These are phyloP conservation scores for Volucella inflata DNA, from an alignment of 2,888 invertebrate species.

Conservation along the genomic window DNA sequence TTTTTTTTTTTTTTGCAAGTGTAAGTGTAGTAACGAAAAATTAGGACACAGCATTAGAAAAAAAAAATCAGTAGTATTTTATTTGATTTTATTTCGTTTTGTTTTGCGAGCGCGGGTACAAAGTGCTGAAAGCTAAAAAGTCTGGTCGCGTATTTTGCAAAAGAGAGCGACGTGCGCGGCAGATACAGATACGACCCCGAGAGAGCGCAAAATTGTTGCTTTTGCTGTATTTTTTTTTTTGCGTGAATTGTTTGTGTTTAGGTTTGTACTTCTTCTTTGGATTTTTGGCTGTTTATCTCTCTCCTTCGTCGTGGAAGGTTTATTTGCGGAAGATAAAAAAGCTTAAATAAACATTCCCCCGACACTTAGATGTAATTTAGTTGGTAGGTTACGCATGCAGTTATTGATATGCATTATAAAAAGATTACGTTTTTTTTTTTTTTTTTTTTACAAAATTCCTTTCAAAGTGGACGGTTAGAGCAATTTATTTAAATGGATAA, in stretches of 20 bases:
- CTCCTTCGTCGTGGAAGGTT: conserved; percentile 41
- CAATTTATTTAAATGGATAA: not conserved
- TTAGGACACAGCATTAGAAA: conserved; percentile 74
- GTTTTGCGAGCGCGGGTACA: conserved; percentile 60
- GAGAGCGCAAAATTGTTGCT: conserved; percentile 33
- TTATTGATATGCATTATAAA: conserved; percentile 15
- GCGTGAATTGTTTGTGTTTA: conserved; percentile 67
- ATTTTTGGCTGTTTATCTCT: not conserved
- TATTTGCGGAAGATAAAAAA: conserved; percentile 69
- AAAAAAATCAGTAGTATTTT: conserved; percentile 52
- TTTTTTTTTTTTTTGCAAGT: conserved; percentile 47
- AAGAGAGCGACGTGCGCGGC: conserved; percentile 34
- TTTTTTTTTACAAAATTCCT: not conserved
- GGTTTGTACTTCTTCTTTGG: conserved; percentile 45
- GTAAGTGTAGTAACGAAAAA: conserved; percentile 74
- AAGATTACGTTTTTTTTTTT: not conserved
- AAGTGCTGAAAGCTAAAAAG: conserved; percentile 66
- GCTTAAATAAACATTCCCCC: conserved; percentile 54
- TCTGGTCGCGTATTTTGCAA: conserved; percentile 69
- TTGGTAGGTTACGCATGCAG: conserved; percentile 32
- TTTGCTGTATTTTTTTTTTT: conserved; percentile 43
- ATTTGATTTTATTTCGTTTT: conserved; percentile 63
- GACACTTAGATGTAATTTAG: conserved; percentile 46
- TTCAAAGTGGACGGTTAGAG: not conserved
- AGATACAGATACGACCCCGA: conserved; percentile 46